Base-by-base conservation (phyloP, 92 coral and sea anemone genomes). In the Montipora capitata region DNA sequence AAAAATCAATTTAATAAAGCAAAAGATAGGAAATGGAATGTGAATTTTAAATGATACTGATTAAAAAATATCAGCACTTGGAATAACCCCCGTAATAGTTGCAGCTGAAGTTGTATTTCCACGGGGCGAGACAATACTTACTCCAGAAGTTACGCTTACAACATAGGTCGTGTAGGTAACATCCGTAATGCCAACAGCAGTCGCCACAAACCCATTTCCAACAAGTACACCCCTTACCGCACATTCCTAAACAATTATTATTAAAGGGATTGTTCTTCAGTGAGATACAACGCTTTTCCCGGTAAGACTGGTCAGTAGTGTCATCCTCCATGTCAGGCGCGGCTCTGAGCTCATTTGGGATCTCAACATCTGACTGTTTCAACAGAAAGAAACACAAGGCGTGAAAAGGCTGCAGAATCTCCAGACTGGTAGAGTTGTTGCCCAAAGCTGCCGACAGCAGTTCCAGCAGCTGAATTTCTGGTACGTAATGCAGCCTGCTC, bases 121-220 rank as follows among this genome's bases (percentile, higher is more conserved):
- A 20, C 27, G 81, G 81, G 6, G 48, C 15, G 45, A 79, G 40
- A 5, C 84, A 41, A 14, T 62, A 79, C 3, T 16, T 17, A 61
- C 73, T 79, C 5, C 5, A 12, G 5, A 15, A 40, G 3, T 12
- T 10, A 39, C 18, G 7, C 4, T 38, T 10, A 45, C 88, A 84
- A 45, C 84, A 84, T 7, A 56, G 13, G 49, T 84, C 88, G 18
- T 84, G 88, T 42, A 73, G 84, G 70, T 74, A 84, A 74, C 88
- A 84, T 4, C 83, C 88, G 40, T 11, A 40, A 64, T 84, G 62
- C n/a, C 1, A 38, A 75, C 88, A 84, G 88, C 88, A 84, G 41
- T 84, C 73, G 10, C 83, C 73, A 78, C 83, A 78, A 76, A 76
- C 67, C 63, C 63, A 78, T 14, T 45, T 18, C 88, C 88, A 84